phyloP scores from a whole-genome alignment of 1,140 invertebrate genomes.

The Philaenus spumarius region DNA sequence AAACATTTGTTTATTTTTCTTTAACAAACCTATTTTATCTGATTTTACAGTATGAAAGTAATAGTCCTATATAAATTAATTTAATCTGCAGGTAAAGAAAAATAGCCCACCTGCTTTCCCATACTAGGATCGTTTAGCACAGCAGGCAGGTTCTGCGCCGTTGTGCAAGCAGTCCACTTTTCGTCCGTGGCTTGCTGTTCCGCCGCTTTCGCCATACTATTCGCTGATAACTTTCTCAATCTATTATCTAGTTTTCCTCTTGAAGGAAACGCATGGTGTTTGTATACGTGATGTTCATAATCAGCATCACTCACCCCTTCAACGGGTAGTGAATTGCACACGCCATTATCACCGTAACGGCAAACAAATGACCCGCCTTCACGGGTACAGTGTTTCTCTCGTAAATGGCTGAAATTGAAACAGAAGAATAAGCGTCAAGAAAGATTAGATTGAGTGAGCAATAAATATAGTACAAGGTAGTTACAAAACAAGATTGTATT shows the following conservation, averaged over 20 bases:
- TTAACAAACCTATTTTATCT: no score
- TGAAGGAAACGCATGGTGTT: slow-evolving; percentile 52
- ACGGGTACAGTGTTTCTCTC: slow-evolving; percentile 72
- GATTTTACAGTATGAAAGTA: not conserved
- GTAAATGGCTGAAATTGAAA: slow-evolving; percentile 66
- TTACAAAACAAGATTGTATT: no score
- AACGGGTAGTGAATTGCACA: slow-evolving; percentile 77
- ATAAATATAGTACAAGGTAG: no score
- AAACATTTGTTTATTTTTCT: no score
- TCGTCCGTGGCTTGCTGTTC: slow-evolving; percentile 40
- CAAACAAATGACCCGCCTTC: slow-evolving; percentile 87
- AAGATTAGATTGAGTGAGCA: no score
- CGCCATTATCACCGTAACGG: slow-evolving; percentile 80
- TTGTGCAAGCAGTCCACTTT: slow-evolving; percentile 69
- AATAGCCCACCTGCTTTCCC: slow-evolving; percentile 74
- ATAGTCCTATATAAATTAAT: not conserved
- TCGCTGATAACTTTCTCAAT: slow-evolving; percentile 11
- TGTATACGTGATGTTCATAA: slow-evolving; percentile 78
- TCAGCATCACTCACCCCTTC: slow-evolving; percentile 84
- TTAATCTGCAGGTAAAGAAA: no score
- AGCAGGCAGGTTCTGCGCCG: slow-evolving; percentile 90
- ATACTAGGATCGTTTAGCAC: slow-evolving; percentile 92
- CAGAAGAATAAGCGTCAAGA: no score
- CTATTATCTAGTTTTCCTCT: not conserved
- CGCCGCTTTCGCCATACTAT: slow-evolving; percentile 4